A percentile compares a stretch with the other conserved stretches of the same genome.
Conservation (phyloP, 1,140 invertebrate species). For the Scaptodrosophila lebanonensis region DNA sequence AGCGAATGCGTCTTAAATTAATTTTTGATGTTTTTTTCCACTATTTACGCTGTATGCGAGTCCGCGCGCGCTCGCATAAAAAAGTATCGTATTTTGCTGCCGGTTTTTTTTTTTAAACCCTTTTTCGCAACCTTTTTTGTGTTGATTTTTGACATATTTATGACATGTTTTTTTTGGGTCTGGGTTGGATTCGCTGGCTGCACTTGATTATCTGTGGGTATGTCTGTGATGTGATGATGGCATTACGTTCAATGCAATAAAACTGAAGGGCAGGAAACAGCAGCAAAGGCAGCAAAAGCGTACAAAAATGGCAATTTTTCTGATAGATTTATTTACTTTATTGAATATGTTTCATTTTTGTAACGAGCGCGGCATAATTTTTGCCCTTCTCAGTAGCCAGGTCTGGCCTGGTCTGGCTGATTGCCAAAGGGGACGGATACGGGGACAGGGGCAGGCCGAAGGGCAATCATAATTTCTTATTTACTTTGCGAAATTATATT, state of each 20-base stretch:
- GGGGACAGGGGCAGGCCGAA: conserved; percentile 4
- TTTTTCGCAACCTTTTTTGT: conserved; percentile 31
- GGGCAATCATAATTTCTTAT: conserved; percentile 68
- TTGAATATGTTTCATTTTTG: conserved; percentile 32
- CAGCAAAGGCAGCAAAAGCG: too few relatives aligned
- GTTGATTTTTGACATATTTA: conserved; percentile 48
- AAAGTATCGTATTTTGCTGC: conserved; percentile 13
- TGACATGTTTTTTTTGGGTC: conserved; percentile 27
- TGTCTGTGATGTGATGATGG: conserved; percentile 3
- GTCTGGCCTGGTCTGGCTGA: neutral
- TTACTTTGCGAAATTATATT: conserved; percentile 63
- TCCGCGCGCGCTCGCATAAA: conserved; percentile 23
- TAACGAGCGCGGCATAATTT: neutral
- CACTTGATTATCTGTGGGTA: conserved; percentile 15
- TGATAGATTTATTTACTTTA: conserved; percentile 48
- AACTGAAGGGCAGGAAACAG: neutral
- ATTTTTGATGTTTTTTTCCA: conserved; percentile 46
- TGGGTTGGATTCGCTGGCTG: conserved; percentile 20
- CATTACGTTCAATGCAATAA: conserved; percentile 1
- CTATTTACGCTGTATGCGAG: too few relatives aligned
- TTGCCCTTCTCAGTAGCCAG: neutral
- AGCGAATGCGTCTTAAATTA: conserved; percentile 55
- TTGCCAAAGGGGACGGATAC: conserved; percentile 6
- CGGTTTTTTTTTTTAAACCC: conserved; percentile 27
- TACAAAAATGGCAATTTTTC: too few relatives aligned